phyloP scores from a whole-genome alignment of 2,888 invertebrate species.

The Ametastegia equiseti region DNA sequence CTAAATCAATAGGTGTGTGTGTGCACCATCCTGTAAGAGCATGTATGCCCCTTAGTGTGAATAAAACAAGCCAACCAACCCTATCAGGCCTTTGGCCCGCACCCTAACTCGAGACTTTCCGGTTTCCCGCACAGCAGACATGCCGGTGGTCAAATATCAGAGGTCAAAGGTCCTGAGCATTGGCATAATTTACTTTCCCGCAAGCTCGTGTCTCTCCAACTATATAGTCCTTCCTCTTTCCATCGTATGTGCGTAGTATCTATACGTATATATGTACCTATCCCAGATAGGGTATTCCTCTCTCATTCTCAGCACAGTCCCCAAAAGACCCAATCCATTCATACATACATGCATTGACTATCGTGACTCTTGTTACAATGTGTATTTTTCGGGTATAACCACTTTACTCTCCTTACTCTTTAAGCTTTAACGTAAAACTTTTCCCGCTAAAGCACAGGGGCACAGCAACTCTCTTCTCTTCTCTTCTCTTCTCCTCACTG shows the following conservation, averaged over 20 bases:
- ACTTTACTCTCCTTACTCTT: conserved; percentile 22
- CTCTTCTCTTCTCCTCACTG: not conserved
- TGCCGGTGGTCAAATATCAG: conserved; percentile 34
- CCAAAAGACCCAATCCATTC: not conserved
- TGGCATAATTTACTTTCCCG: conserved; percentile 27
- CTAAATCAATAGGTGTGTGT: conserved; percentile 39
- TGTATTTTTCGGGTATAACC: conserved; percentile 13
- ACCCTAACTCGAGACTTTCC: conserved; percentile 32
- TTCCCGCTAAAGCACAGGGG: not conserved
- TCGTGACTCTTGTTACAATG: no score
- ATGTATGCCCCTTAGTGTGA: conserved; percentile 36
- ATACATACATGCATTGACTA: no score
- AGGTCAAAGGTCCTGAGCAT: conserved; percentile 39
- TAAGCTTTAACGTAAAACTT: conserved; percentile 14
- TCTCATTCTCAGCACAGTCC: not conserved
- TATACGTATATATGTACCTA: no score
- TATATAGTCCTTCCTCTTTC: not conserved
- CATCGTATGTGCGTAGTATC: no score
- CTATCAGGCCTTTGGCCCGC: conserved; percentile 37
- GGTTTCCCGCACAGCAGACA: conserved; percentile 14
- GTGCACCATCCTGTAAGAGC: not conserved
- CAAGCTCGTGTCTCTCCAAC: not conserved
- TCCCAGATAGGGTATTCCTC: no score
- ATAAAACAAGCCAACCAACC: conserved; percentile 43
- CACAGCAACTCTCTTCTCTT: no score